Conservation (phyloP, 2,888 invertebrate species). For the Leptinotarsa rubiginosa region DNA sequence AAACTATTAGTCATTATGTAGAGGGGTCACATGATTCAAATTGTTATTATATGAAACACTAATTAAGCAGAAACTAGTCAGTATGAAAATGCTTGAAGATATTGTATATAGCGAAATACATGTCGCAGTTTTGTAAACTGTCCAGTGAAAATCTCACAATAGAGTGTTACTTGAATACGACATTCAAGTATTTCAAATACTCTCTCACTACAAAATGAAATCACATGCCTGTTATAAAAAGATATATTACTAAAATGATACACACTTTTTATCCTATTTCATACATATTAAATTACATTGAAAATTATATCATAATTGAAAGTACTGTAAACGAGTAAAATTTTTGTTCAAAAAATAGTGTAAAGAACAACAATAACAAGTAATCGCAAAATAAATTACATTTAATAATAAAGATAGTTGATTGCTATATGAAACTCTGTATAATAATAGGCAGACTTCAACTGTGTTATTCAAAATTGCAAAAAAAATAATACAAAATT, state of each 20-base stretch:
- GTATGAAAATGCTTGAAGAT: too few species aligned
- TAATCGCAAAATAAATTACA: constrained; percentile 2
- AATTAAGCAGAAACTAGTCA: too few species aligned
- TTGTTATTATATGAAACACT: too few species aligned
- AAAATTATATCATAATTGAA: neutral
- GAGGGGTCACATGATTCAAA: too few species aligned
- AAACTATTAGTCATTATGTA: too few species aligned
- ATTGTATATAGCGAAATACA: too few species aligned
- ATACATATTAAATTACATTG: neutral
- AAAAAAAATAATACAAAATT: neutral
- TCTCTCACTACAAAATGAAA: neutral
- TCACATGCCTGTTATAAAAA: neutral
- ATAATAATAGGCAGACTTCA: neutral
- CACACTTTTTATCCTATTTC: neutral
- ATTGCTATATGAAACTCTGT: neutral
- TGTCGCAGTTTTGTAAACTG: too few species aligned
- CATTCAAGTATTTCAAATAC: too few species aligned
- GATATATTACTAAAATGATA: constrained; percentile 13
- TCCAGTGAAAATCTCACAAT: too few species aligned
- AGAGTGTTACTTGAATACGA: too few species aligned
- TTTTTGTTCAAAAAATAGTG: neutral
- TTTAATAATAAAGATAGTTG: neutral
- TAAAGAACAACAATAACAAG: neutral
- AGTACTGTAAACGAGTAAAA: neutral
- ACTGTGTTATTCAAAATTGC: neutral